Evolutionary conservation across 1,140 invertebrate species (phyloP).

Genomic region (Diuraphis noxia): DNA sequence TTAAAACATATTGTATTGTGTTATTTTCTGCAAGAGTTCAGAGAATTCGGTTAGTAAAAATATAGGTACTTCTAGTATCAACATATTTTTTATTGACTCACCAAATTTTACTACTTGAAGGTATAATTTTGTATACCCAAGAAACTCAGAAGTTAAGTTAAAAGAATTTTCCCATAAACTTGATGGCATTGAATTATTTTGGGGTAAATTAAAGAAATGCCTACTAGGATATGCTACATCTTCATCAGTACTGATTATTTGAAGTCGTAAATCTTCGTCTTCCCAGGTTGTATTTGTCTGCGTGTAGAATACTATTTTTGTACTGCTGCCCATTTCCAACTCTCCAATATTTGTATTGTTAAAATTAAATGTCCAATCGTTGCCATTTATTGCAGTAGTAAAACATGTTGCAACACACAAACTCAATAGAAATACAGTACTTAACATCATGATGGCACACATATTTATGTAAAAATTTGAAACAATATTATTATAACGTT

Average conservation of each 20-base stretch:
- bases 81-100: neutral
- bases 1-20: neutral
- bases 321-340: constrained; percentile 24
- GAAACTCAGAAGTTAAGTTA: constrained; percentile 22
- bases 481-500: constrained; percentile 14
- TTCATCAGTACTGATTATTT: constrained; percentile 16
- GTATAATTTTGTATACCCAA: constrained; percentile 36
- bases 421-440: neutral
- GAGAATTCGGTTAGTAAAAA: neutral
- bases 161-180: neutral
- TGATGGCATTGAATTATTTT: neutral
- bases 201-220: constrained; percentile 8
- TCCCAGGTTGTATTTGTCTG: neutral
- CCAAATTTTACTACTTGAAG: constrained; percentile 22
- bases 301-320: neutral
- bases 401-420: neutral
- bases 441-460: neutral
- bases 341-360: neutral
- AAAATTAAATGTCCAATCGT: neutral
- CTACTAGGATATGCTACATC: neutral
- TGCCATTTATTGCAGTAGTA: neutral
- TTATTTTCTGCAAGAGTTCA: constrained; percentile 6
- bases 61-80: neutral
- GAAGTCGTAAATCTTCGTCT: neutral
- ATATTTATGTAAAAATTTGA: neutral